Evolutionary conservation across 2,888 invertebrate species (phyloP).

Genomic region (Sinelater perroti): DNA sequence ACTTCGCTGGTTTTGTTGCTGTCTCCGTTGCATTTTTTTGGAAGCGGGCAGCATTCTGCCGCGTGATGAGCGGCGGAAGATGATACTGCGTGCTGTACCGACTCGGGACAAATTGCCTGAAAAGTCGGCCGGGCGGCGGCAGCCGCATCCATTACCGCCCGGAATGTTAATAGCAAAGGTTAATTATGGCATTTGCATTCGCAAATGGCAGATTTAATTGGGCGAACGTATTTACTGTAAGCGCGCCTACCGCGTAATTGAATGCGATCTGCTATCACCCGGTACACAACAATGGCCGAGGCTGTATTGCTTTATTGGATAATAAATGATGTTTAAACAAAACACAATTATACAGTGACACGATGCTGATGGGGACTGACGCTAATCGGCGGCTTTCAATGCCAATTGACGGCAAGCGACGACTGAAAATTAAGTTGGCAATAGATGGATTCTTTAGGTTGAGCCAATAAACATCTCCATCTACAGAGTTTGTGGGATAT

Average conservation of each 20-base stretch:
- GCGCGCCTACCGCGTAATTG: background rate
- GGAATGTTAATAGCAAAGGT: conserved; percentile 17
- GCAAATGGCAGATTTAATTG: conserved; percentile 1
- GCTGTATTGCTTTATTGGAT: background rate
- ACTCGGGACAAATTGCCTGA: conserved; percentile 11
- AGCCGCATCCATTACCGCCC: background rate
- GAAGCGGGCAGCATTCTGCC: conserved; percentile 3
- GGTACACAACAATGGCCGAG: background rate
- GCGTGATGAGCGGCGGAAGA: conserved; percentile 2
- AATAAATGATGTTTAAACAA: conserved; percentile 6
- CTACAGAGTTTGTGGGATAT: too few species aligned
- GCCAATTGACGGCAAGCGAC: background rate
- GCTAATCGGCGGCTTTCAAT: conserved; percentile 1
- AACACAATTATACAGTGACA: too few species aligned
- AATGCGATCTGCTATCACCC: background rate
- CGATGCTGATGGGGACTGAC: too few species aligned
- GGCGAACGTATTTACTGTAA: background rate
- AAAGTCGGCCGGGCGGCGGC: conserved; percentile 2
- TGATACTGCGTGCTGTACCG: conserved; percentile 13
- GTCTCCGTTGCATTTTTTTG: conserved; percentile 4
- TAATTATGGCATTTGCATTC: conserved; percentile 6
- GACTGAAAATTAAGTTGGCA: too few species aligned
- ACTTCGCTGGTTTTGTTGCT: conserved; percentile 12
- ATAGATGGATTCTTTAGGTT: too few species aligned
- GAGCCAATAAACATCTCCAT: too few species aligned